These are phyloP conservation scores for Sphaeridia pumilis DNA, from an alignment of 2,888 invertebrate genomes.

Conservation along the genomic window DNA sequence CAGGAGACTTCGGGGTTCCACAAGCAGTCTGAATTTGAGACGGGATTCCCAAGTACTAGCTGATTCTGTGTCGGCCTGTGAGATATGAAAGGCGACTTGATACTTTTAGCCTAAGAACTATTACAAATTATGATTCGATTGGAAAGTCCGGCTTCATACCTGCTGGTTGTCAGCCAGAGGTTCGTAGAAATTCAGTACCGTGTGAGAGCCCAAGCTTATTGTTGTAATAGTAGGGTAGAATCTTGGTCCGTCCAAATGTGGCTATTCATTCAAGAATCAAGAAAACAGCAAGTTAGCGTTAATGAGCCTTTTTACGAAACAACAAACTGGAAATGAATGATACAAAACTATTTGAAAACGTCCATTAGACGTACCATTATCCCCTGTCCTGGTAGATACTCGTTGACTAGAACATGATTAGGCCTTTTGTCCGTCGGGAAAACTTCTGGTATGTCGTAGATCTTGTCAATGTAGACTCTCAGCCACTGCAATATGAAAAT, in stretches of 20 bases:
- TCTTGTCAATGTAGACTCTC: conserved; percentile 54
- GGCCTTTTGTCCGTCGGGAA: conserved; percentile 61
- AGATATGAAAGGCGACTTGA: too few species aligned
- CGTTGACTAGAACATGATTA: conserved; percentile 91
- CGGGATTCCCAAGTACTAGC: conserved; percentile 6
- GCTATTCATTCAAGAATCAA: conserved; percentile 42
- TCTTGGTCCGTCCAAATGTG: conserved; percentile 89
- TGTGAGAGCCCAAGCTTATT: conserved; percentile 80
- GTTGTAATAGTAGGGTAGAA: conserved; percentile 89
- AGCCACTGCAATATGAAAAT: conserved; percentile 53
- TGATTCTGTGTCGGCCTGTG: too few species aligned
- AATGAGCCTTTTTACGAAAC: neutral
- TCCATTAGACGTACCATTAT: conserved; percentile 61
- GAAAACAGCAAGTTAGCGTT: neutral
- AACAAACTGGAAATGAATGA: neutral
- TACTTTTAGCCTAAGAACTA: too few species aligned
- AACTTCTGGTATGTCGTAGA: conserved; percentile 50
- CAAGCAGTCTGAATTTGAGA: conserved; percentile 56
- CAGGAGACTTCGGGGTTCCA: conserved; percentile 79
- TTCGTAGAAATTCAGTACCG: conserved; percentile 70
- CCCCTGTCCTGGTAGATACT: conserved; percentile 85
- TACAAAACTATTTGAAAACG: neutral
- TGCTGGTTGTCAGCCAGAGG: conserved; percentile 16
- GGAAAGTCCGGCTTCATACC: too few species aligned
- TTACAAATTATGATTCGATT: too few species aligned